phyloP scores from a whole-genome alignment of 1,140 invertebrate species.

The Metopolophium dirhodum region DNA sequence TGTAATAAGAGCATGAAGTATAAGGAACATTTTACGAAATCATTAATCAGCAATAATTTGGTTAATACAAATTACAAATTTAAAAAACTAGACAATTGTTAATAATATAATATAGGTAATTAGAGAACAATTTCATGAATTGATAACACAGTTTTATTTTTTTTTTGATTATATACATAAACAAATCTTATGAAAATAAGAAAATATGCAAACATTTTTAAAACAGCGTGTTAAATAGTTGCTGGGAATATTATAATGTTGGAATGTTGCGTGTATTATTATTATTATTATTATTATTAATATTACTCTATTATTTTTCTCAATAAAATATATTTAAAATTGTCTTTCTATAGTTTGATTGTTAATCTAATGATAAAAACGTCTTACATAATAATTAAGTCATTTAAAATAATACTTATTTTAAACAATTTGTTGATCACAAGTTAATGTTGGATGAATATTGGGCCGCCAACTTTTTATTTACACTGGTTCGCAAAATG shows the following conservation, averaged over 20 bases:
- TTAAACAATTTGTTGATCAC: neutral
- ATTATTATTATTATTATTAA: neutral
- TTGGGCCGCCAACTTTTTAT: too few species aligned
- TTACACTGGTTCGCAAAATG: too few species aligned
- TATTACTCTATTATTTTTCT: neutral
- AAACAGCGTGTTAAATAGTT: neutral
- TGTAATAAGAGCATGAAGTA: neutral
- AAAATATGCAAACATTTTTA: neutral
- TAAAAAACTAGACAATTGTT: neutral
- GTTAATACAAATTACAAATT: neutral
- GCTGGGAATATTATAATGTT: neutral
- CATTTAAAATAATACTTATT: neutral
- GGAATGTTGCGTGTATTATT: neutral
- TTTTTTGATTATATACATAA: neutral
- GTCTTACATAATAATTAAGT: too few species aligned
- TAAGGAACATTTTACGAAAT: too few species aligned
- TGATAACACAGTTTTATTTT: neutral
- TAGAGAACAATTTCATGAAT: neutral
- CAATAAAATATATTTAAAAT: neutral
- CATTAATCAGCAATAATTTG: neutral
- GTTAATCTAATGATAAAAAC: too few species aligned
- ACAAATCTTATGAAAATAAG: neutral
- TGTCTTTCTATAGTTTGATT: neutral
- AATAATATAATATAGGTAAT: neutral
- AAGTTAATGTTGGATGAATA: too few species aligned